Evolutionary conservation across 1,140 invertebrate genomes (phyloP).

Genomic region (Myzus persicae): DNA sequence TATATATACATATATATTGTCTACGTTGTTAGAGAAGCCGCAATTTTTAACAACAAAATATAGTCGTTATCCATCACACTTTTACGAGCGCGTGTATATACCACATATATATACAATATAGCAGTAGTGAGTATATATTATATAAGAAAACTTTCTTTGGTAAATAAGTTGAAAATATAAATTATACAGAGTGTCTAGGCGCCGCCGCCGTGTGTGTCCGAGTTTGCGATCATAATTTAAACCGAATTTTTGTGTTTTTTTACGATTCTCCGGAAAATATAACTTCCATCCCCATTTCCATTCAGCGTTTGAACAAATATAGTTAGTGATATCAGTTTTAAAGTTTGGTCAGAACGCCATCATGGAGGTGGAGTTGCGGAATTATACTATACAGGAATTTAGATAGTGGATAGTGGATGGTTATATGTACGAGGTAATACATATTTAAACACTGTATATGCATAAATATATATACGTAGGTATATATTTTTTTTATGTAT

Average conservation of each 20-base stretch:
- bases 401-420: not conserved
- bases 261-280: not conserved
- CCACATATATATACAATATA: not conserved
- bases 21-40: not conserved
- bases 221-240: not conserved
- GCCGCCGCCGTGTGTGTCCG: not conserved
- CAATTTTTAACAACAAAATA: constrained; percentile 28
- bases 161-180: not conserved
- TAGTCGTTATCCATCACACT: not conserved
- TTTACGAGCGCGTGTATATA: not conserved
- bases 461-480: not conserved
- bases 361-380: not conserved
- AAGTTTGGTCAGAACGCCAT: not conserved
- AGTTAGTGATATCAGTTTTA: not conserved
- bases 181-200: not conserved
- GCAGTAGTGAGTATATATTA: not conserved
- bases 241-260: not conserved
- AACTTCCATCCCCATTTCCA: not conserved
- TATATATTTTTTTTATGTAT: too few species aligned
- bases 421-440: not conserved
- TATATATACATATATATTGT: not conserved
- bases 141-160: not conserved
- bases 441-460: not conserved
- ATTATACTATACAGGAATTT: not conserved
- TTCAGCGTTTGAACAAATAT: not conserved